Base-by-base conservation (phyloP, 2,797 vertebrate genomes). In the Tarsius wallacei region DNA sequence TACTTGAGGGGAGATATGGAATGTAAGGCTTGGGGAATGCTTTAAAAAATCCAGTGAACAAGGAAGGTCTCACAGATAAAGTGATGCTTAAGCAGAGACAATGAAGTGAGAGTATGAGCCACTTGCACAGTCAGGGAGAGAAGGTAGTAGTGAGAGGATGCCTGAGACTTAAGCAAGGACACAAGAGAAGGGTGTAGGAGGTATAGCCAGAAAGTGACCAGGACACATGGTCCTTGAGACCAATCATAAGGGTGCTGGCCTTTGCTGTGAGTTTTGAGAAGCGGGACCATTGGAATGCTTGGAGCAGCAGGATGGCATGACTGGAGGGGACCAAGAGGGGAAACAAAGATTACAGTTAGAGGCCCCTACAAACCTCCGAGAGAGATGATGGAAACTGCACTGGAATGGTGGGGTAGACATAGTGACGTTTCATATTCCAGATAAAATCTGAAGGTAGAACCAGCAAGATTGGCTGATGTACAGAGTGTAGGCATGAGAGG, bases 401-500 rank as follows among this genome's bases (percentile, higher is more conserved):
- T 31, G 3, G 47, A 33, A 24, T 22, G 51, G 11, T 6, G 0
- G 4, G 4, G 9, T 49, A 14, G 77, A 84, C 2, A 14, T 1
- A 49, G 5, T 2, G 3, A 31, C 1, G 12, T 5, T 61, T 59
- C 47, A 61, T 4, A 33, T 53, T 63, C 47, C 42, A 21, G 10
- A n/a, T 21, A 12, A 19, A 59, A 31, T 61, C 3, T 49, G 15
- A 84, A 84, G 33, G 11, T 10, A 64, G 14, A 68, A 61, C 36
- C 59, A 36, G 9, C 42, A 87, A 9, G 42, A 71, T 87, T 64
- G 80, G 1, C 15, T 71, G 61, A 61, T 15, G 4, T 31, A 26
- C 47, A 15, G 57, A 2, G 3, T 8, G 13, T 8, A 53, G 2
- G 6, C 26, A 9, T 61, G 53, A 73, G 47, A 28, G 0, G 47